Base-by-base conservation (phyloP, 2,113 vertebrate species). In the Sterrhoptilus dennistouni region DNA sequence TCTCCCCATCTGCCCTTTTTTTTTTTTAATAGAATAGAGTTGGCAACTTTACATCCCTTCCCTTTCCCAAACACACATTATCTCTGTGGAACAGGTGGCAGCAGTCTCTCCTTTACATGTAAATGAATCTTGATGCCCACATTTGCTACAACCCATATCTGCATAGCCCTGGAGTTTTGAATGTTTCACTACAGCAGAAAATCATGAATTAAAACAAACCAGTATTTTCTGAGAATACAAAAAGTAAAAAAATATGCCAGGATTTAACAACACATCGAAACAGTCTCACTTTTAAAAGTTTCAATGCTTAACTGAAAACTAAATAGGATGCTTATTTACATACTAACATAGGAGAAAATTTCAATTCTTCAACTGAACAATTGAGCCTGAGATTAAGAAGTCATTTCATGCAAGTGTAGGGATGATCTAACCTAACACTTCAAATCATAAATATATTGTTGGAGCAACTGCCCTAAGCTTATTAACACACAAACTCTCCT, bases 81-180 rank as follows among this genome's bases (percentile, higher is more conserved):
- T 97, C 97, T 98, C 96, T 83, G 81, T 82, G 92, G 97, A 97
- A 98, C 96, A 98, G 96, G 97, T 97, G 94, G 96, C 90, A 92
- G 95, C 68, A 95, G 93, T 49, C 59, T 60, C 93, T 97, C 94
- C 93, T 96, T 94, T 93, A 98, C 87, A 98, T 96, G 95, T 93
- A 96, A 97, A 97, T 87, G 65, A 94, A 91, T 93, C 88, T 81
- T 31, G 85, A 96, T 56, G 85, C 85, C 93, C 94, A 71, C 75
- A 94, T 94, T 95, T 97, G 92, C 93, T 12, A 91, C 80, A 96
- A 59, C 71, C 80, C 36, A 3, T 92, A 92, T 95, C 79, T 92
- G 81, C 89, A 84, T 0, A 87, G 93, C 83, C 89, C 90, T 92
- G 70, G 68, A 91, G 45, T 96, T 91, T 24, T 77, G 70, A 95